These are phyloP conservation scores for Pachymerium ferrugineum DNA, from an alignment of 2,888 invertebrate species.

Conservation along the genomic window DNA sequence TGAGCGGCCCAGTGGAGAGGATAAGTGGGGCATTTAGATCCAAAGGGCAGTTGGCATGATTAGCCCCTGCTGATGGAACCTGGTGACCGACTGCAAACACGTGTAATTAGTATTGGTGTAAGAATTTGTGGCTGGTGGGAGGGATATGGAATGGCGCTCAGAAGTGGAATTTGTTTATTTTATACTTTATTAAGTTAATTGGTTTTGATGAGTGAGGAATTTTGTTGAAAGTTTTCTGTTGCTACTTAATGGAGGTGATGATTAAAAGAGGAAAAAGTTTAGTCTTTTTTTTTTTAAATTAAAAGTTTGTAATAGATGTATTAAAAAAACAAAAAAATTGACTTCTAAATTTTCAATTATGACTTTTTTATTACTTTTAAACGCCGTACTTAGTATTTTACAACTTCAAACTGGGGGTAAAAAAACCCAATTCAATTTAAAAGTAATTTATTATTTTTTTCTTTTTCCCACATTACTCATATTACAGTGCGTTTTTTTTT, in stretches of 20 bases:
- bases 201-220: neutral
- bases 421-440: neutral
- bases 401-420: neutral
- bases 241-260: no score
- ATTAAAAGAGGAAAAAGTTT: no score
- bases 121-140: constrained; percentile 17
- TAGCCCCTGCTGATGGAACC: constrained; percentile 9
- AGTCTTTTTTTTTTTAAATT: no score
- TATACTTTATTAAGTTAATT: constrained; percentile 23
- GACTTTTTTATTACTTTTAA: no score
- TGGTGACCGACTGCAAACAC: constrained; percentile 18
- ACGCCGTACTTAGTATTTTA: no score
- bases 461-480: neutral
- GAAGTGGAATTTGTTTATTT: neutral
- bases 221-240: neutral
- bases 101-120: constrained; percentile 25
- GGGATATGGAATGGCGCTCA: neutral
- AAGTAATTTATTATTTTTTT: neutral
- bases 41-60: constrained; percentile 19
- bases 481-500: neutral
- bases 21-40: constrained; percentile 22
- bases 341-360: no score
- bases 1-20: neutral
- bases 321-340: no score
- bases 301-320: no score